phyloP scores from a whole-genome alignment of 2,113 vertebrate species.

The Hyla sarda region DNA sequence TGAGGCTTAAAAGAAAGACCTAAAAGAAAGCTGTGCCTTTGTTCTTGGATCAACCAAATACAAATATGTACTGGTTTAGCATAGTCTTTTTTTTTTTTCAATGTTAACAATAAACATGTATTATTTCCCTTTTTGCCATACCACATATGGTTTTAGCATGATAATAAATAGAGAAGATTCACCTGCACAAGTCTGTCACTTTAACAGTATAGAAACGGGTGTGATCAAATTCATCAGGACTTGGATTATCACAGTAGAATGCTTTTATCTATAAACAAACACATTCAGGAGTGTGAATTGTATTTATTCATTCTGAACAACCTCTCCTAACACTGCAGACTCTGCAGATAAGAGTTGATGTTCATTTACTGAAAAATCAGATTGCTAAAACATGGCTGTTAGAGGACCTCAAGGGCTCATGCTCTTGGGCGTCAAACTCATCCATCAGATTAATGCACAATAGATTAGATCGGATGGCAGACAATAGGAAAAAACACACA shows the following conservation, averaged over 20 bases:
- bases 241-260: background rate
- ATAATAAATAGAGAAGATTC: too few species aligned
- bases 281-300: conserved; percentile 6
- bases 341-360: background rate
- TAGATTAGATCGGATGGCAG: background rate
- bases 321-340: background rate
- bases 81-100: too few species aligned
- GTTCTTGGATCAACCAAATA: too few species aligned
- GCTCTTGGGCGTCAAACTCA: background rate
- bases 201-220: background rate
- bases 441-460: conserved; percentile 19
- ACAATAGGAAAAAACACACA: background rate
- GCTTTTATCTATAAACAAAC: conserved; percentile 3
- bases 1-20: too few species aligned
- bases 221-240: background rate
- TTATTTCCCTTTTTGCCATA: background rate
- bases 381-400: conserved; percentile 9
- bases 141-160: background rate
- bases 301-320: background rate
- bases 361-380: conserved; percentile 16
- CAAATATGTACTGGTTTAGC: too few species aligned
- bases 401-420: conserved; percentile 8
- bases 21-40: too few species aligned
- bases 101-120: too few species aligned
- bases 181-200: too few species aligned